These are phyloP conservation scores for Hydrozoanthus tunicans DNA, from an alignment of 64 coral and sea anemone genomes.

Conservation along the genomic window DNA sequence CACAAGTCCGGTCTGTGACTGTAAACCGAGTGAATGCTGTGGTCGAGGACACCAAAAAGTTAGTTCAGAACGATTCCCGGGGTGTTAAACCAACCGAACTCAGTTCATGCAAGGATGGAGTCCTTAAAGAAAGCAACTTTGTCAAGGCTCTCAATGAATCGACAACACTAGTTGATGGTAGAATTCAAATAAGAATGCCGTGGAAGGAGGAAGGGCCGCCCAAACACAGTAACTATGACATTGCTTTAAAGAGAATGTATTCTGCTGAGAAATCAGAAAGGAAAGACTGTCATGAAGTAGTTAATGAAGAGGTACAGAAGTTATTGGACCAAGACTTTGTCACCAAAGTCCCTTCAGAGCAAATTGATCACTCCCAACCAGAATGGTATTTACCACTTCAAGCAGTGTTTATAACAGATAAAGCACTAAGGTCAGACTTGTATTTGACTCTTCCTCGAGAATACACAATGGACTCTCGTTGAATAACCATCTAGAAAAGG, in stretches of 20 bases:
- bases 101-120: conserved; percentile 61
- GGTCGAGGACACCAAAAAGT: conserved; percentile 60
- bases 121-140: conserved; percentile 62
- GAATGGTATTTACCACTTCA: conserved; percentile 38
- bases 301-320: conserved; percentile 42
- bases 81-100: conserved; percentile 62
- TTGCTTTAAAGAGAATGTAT: conserved; percentile 24
- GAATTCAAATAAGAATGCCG: conserved; percentile 15
- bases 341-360: conserved; percentile 25
- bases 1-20: background rate
- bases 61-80: conserved; percentile 46
- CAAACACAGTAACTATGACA: conserved; percentile 15
- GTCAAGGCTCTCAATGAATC: conserved; percentile 59
- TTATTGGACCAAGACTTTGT: conserved; percentile 41
- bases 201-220: conserved; percentile 33
- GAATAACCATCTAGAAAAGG: no score
- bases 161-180: conserved; percentile 35
- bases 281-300: conserved; percentile 3
- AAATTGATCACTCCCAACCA: background rate
- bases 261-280: conserved; percentile 36
- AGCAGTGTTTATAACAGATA: conserved; percentile 33
- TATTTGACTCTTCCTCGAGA: background rate
- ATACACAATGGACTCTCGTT: no score
- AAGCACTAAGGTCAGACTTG: conserved; percentile 47
- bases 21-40: conserved; percentile 33